Percentiles rank a stretch among this genome's conserved stretches.
These are phyloP conservation scores for Philopedon plagiatum DNA, from an alignment of 2,888 invertebrate genomes.

Conservation along the genomic window DNA sequence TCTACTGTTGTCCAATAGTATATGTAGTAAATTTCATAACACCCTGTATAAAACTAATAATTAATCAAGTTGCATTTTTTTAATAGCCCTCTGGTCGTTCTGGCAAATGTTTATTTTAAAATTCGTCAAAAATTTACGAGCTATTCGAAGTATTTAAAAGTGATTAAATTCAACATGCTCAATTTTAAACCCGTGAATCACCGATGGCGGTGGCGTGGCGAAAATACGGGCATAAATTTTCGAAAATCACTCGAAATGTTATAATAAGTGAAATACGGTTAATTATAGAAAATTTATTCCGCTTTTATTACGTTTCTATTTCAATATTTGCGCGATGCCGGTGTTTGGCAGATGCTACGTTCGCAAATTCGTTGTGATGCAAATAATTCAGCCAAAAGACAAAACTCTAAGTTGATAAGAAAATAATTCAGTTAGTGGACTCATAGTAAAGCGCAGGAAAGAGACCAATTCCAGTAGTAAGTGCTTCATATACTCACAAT, in stretches of 20 bases:
- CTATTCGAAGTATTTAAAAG: constrained; percentile 50
- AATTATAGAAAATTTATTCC: constrained; percentile 59
- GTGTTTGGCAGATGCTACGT: constrained; percentile 16
- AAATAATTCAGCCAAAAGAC: no score
- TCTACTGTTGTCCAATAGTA: no score
- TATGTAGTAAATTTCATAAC: no score
- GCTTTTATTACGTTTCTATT: constrained; percentile 57
- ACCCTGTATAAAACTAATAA: no score
- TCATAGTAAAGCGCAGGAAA: no score
- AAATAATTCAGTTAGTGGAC: no score
- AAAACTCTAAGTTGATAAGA: no score
- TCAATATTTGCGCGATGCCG: constrained; percentile 50
- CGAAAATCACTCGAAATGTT: constrained; percentile 55
- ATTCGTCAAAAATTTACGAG: constrained; percentile 49
- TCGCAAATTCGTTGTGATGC: background rate
- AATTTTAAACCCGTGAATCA: constrained; percentile 50
- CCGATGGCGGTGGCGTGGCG: constrained; percentile 33
- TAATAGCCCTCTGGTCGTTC: no score
- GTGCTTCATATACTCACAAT: no score
- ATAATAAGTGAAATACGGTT: constrained; percentile 59
- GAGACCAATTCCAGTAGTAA: no score
- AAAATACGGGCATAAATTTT: constrained; percentile 54
- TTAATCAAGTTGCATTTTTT: no score
- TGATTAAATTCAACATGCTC: constrained; percentile 51
- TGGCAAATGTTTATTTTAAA: constrained; percentile 34